Conservation (phyloP, 2,888 invertebrate genomes). For the Flexamia atlantica region DNA sequence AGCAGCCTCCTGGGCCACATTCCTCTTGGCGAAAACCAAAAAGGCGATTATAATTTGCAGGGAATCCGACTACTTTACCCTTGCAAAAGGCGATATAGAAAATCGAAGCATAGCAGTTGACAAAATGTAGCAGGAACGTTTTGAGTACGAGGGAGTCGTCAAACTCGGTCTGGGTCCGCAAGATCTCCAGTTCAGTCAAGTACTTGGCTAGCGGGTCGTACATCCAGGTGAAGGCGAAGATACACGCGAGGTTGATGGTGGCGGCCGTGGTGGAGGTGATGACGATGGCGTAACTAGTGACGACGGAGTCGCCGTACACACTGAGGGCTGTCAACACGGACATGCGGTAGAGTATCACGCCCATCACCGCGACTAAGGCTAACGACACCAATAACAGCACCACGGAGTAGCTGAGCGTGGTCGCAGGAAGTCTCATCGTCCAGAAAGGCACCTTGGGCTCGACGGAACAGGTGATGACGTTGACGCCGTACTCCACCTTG, state of each 20-base stretch:
- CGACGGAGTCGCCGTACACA: no score
- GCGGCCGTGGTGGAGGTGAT: not conserved
- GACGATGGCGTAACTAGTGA: no score
- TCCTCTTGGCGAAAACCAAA: slow-evolving; percentile 91
- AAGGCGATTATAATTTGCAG: slow-evolving; percentile 85
- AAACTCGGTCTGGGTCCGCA: not conserved
- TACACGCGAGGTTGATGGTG: not conserved
- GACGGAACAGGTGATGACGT: no score
- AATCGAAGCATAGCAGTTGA: not conserved
- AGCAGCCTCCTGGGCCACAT: slow-evolving; percentile 95
- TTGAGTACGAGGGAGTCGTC: slow-evolving; percentile 76
- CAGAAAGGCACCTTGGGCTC: no score
- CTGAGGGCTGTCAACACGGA: slow-evolving; percentile 85
- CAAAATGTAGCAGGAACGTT: not conserved
- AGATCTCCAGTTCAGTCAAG: not conserved
- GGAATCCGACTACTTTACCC: slow-evolving; percentile 74
- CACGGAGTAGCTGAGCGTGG: no score
- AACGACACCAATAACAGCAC: no score
- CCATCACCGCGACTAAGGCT: slow-evolving; percentile 93
- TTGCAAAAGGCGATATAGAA: not conserved
- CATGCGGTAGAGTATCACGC: slow-evolving; percentile 95
- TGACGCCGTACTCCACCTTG: no score
- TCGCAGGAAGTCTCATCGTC: no score
- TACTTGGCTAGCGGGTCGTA: not conserved
- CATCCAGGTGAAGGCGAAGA: not conserved